These are phyloP conservation scores for Dendrolimus houi DNA, from an alignment of 2,888 invertebrate species.

Conservation along the genomic window DNA sequence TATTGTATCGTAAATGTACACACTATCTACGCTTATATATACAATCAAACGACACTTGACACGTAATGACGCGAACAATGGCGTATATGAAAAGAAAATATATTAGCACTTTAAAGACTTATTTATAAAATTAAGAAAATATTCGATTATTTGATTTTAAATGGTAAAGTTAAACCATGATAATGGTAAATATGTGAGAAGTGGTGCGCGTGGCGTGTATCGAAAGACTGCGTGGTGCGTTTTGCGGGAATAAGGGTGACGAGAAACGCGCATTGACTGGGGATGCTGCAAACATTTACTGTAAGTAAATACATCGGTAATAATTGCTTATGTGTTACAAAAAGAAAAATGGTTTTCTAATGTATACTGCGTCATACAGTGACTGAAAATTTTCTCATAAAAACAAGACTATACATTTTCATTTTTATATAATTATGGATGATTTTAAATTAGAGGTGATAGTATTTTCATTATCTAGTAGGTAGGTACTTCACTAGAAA, in stretches of 20 bases:
- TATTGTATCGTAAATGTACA: background rate
- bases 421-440: too few species aligned
- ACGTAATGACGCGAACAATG: background rate
- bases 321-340: conserved; percentile 1
- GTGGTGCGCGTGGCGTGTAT: conserved; percentile 51
- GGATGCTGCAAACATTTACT: conserved; percentile 47
- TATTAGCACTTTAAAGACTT: background rate
- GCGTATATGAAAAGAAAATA: background rate
- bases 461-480: too few species aligned
- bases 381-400: too few species aligned
- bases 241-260: conserved; percentile 43
- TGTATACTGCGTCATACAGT: too few species aligned
- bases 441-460: too few species aligned
- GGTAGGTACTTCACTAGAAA: too few species aligned
- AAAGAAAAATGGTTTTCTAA: too few species aligned
- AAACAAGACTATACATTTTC: too few species aligned
- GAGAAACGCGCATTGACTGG: conserved; percentile 63
- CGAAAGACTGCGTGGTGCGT: conserved; percentile 59
- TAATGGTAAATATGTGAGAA: conserved; percentile 36
- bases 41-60: background rate
- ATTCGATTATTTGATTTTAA: background rate
- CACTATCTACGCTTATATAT: background rate
- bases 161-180: conserved; percentile 11
- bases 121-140: background rate
- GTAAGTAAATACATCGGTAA: conserved; percentile 35